phyloP scores from a whole-genome alignment of 2,888 invertebrate species.

The Lasioglossum pauxillum region DNA sequence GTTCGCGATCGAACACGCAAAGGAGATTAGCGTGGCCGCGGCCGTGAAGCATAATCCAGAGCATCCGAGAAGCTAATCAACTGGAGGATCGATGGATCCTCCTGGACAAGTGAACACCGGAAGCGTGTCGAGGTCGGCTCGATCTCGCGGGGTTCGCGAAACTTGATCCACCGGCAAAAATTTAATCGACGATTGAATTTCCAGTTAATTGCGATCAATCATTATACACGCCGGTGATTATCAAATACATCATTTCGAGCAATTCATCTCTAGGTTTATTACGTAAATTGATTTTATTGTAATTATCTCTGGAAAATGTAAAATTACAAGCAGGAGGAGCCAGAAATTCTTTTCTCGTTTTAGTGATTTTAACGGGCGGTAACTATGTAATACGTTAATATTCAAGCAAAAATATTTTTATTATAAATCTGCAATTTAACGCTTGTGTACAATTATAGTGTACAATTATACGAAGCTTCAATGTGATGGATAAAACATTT shows the following conservation, averaged over 20 bases:
- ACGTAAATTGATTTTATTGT: no score
- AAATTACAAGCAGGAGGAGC: no score
- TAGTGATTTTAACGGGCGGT: no score
- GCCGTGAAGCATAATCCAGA: slow-evolving; percentile 2
- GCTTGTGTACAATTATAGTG: no score
- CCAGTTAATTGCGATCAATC: not conserved
- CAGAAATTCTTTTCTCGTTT: no score
- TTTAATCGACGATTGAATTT: not conserved
- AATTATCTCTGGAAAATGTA: no score
- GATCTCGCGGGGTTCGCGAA: not conserved
- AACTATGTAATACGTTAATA: no score
- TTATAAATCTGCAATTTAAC: no score
- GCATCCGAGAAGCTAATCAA: not conserved
- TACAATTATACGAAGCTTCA: no score
- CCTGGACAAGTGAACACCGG: not conserved
- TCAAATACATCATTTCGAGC: not conserved
- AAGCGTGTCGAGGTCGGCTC: not conserved
- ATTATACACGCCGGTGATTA: not conserved
- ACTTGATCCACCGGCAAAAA: not conserved
- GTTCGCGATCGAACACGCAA: not conserved
- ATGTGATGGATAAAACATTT: no score
- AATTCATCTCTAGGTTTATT: not conserved
- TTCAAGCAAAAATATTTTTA: no score
- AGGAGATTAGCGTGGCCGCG: slow-evolving; percentile 1
- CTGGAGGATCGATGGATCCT: slow-evolving; percentile 8